Percentiles rank a stretch among this genome's conserved stretches.
Conservation (phyloP, 1,140 invertebrate species). For the Diploscapter pachys region DNA sequence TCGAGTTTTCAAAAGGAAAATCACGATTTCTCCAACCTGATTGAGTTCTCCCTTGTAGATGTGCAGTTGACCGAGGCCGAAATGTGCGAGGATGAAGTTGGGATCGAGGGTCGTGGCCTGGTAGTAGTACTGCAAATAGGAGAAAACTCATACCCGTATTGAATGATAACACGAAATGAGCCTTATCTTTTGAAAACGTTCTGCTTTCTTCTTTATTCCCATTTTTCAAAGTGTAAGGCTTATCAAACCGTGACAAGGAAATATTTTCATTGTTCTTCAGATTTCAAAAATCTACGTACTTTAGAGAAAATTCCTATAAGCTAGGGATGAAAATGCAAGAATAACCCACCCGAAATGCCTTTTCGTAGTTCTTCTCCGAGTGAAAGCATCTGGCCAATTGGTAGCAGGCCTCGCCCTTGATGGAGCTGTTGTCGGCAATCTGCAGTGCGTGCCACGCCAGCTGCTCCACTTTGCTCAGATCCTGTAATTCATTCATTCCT, state of each 20-base stretch:
- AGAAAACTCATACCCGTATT: slow-evolving; percentile 5
- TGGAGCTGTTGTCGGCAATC: slow-evolving; percentile 97
- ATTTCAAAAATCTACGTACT: neutral
- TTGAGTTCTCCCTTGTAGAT: slow-evolving; percentile 92
- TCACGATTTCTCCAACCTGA: slow-evolving; percentile 69
- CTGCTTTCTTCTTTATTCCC: neutral
- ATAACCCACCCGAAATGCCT: slow-evolving; percentile 44
- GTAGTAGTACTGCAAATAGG: slow-evolving; percentile 95
- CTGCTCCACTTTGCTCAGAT: slow-evolving; percentile 92
- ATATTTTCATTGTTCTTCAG: neutral
- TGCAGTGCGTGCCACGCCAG: slow-evolving; percentile 94
- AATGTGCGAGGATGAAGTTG: slow-evolving; percentile 92
- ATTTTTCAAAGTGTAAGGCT: neutral
- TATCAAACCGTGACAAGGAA: neutral
- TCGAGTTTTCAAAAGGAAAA: neutral
- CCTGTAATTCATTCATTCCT: slow-evolving; percentile 62
- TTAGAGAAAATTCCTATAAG: neutral
- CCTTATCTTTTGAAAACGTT: neutral
- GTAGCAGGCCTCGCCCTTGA: slow-evolving; percentile 97
- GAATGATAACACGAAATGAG: neutral
- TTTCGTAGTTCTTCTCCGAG: slow-evolving; percentile 40
- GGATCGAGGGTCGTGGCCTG: slow-evolving; percentile 95
- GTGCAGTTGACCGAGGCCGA: slow-evolving; percentile 98
- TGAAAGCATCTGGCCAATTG: slow-evolving; percentile 93
- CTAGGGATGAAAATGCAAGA: neutral